Percentiles rank a stretch among this genome's conserved stretches.
Conservation (phyloP, 1,140 invertebrate genomes). For the Brachionus sp. region DNA sequence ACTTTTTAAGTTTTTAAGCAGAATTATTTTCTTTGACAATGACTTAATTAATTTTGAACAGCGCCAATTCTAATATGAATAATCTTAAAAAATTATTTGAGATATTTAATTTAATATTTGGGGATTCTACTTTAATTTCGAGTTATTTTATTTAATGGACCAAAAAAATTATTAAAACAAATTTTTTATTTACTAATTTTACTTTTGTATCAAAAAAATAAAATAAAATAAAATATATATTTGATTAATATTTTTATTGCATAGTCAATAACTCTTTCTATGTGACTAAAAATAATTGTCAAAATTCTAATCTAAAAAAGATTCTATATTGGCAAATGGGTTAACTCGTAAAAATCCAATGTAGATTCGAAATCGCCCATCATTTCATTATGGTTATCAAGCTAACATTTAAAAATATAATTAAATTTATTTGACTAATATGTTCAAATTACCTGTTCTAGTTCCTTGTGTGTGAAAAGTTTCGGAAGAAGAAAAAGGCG, state of each 20-base stretch:
- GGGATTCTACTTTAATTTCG: no score
- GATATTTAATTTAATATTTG: no score
- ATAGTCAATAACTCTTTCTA: background rate
- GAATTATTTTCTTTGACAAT: no score
- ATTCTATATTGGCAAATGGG: conserved; percentile 43
- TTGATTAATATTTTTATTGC: conserved; percentile 5
- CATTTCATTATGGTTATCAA: conserved; percentile 18
- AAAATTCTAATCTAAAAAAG: background rate
- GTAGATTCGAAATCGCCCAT: background rate
- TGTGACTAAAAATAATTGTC: background rate
- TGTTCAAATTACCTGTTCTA: conserved; percentile 9
- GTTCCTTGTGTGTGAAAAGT: conserved; percentile 30
- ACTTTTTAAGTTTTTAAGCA: no score
- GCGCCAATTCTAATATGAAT: no score
- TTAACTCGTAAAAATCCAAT: conserved; percentile 37
- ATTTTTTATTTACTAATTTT: no score
- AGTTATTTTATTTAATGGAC: no score
- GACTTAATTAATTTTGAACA: no score
- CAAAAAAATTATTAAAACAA: no score
- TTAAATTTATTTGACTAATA: background rate
- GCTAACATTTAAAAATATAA: background rate
- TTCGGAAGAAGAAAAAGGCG: conserved; percentile 8
- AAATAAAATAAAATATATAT: background rate
- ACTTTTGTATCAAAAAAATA: no score
- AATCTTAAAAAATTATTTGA: no score